These are phyloP conservation scores for Sigmodon hispidus DNA, from an alignment of 2,113 vertebrate species.

Conservation along the genomic window DNA sequence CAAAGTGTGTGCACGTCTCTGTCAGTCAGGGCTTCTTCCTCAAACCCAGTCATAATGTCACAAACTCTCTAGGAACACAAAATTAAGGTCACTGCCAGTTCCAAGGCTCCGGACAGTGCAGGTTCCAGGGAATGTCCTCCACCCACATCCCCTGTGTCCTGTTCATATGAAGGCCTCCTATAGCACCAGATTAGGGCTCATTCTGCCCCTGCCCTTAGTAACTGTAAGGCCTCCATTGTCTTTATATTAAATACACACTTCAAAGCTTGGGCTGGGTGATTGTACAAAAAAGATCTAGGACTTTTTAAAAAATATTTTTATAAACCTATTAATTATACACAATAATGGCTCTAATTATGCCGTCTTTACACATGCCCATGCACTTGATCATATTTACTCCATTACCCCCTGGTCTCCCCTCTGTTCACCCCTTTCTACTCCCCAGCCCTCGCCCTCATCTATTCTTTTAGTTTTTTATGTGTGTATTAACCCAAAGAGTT, in stretches of 20 bases:
- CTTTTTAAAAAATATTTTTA: neutral
- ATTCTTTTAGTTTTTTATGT: neutral
- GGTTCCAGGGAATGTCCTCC: neutral
- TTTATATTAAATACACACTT: neutral
- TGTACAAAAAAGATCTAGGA: neutral
- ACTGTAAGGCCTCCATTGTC: neutral
- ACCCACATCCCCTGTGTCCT: neutral
- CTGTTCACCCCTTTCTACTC: neutral
- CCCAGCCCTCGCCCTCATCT: neutral
- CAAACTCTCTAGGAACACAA: accelerated
- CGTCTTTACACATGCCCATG: neutral
- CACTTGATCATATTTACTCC: neutral
- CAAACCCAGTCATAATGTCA: neutral
- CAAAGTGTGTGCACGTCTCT: too few relatives aligned
- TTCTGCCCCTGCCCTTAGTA: accelerated
- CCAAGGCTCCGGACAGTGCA: too few relatives aligned
- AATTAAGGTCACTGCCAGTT: neutral
- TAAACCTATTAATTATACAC: neutral
- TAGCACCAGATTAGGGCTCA: too few relatives aligned
- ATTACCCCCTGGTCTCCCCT: neutral
- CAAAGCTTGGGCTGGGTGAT: neutral
- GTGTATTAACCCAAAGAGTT: too few relatives aligned
- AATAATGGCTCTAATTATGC: neutral
- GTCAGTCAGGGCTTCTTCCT: neutral
- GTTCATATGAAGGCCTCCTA: neutral